phyloP scores from a whole-genome alignment of 2,113 vertebrate species.

The Vicugna pacos region DNA sequence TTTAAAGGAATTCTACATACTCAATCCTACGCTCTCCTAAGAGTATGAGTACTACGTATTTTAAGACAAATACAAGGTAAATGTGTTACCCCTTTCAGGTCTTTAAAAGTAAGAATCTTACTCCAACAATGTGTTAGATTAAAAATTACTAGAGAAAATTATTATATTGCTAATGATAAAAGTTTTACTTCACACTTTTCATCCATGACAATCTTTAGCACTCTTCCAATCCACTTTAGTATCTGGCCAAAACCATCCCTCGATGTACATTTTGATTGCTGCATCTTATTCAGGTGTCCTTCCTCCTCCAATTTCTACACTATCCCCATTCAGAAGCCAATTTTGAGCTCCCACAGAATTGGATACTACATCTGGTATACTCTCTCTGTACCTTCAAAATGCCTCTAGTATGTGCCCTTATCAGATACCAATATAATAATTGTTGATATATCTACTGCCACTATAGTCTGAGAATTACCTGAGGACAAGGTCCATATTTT shows the following conservation, averaged over 20 bases:
- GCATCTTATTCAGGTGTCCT: background rate
- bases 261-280: background rate
- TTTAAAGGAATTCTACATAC: constrained; percentile 44
- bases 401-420: background rate
- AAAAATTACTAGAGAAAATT: background rate
- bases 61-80: constrained; percentile 4
- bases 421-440: background rate
- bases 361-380: background rate
- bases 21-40: background rate
- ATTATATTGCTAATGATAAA: background rate
- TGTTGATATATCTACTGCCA: background rate
- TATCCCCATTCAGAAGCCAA: background rate
- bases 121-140: background rate
- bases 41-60: background rate
- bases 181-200: constrained; percentile 3
- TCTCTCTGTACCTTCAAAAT: constrained; percentile 15
- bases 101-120: constrained; percentile 25
- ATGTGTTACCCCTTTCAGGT: background rate
- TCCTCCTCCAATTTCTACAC: background rate
- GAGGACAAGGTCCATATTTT: constrained; percentile 15
- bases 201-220: background rate
- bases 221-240: constrained; percentile 11
- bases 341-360: background rate
- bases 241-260: background rate
- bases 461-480: background rate